Evolutionary conservation across 2,797 vertebrate species (phyloP).

Genomic region (Periparus ater): DNA sequence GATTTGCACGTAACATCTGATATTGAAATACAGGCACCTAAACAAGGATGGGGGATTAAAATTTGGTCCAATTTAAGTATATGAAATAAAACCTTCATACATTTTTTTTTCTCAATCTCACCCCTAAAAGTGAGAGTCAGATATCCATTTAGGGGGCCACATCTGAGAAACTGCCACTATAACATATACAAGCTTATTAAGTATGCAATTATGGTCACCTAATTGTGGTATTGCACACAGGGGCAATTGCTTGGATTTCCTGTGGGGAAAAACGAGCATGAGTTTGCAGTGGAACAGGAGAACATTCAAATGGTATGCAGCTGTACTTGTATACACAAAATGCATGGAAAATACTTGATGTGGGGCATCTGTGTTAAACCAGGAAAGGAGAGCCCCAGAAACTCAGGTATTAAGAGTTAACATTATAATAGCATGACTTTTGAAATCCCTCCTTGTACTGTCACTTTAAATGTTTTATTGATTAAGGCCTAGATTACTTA

Average conservation of each 20-base stretch:
- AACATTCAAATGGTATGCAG: background rate
- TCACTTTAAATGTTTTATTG: conserved; percentile 72
- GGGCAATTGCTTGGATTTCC: conserved; percentile 63
- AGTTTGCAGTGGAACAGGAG: background rate
- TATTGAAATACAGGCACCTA: background rate
- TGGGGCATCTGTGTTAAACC: conserved; percentile 27
- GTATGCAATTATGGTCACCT: conserved; percentile 49
- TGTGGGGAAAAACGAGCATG: conserved; percentile 39
- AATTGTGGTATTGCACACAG: conserved; percentile 46
- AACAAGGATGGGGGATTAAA: conserved; percentile 1
- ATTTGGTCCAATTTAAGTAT: background rate
- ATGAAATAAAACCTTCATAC: conserved; percentile 35
- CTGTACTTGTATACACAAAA: background rate
- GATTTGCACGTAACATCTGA: background rate
- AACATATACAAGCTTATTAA: conserved; percentile 41
- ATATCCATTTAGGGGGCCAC: conserved; percentile 47
- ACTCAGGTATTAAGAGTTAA: conserved; percentile 38
- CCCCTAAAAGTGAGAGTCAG: conserved; percentile 36
- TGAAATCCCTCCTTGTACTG: conserved; percentile 58
- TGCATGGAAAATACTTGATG: background rate
- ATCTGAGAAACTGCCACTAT: conserved; percentile 32
- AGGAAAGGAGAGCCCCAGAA: conserved; percentile 9
- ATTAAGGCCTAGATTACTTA: conserved; percentile 73
- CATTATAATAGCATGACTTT: conserved; percentile 26
- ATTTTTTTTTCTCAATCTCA: conserved; percentile 35